These are phyloP conservation scores for Callionymus lyra DNA, from an alignment of 2,113 vertebrate species.

Conservation along the genomic window DNA sequence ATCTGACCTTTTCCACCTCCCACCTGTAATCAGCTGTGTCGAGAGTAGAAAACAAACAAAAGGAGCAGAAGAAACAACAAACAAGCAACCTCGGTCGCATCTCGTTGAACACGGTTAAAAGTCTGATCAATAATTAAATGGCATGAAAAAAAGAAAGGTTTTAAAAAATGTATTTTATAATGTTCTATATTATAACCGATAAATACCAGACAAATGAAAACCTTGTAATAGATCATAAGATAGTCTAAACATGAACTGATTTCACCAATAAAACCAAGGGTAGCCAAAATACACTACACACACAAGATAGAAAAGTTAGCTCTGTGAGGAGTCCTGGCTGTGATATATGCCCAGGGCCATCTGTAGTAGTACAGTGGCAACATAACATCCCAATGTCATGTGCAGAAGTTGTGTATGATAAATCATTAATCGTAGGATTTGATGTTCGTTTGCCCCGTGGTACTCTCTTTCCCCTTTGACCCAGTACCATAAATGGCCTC, in stretches of 20 bases:
- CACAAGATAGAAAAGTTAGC: too few relatives aligned
- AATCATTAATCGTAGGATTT: constrained; percentile 53
- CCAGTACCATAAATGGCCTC: constrained; percentile 68
- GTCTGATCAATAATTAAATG: too few relatives aligned
- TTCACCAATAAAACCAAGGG: too few relatives aligned
- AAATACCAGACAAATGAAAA: too few relatives aligned
- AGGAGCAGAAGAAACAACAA: not conserved
- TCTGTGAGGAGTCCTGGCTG: constrained; percentile 7
- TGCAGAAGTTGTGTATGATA: constrained; percentile 25
- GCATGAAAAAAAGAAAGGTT: too few relatives aligned
- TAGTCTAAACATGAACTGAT: too few relatives aligned
- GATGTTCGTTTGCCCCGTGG: constrained; percentile 35
- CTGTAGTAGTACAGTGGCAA: constrained; percentile 8
- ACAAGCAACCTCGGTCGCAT: not conserved
- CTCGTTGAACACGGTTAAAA: not conserved
- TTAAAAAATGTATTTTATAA: too few relatives aligned
- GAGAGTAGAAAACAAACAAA: constrained; percentile 9
- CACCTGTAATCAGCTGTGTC: constrained; percentile 22
- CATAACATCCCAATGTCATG: constrained; percentile 20
- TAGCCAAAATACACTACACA: constrained; percentile 6
- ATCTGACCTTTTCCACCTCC: constrained; percentile 45
- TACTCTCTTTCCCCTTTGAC: constrained; percentile 45
- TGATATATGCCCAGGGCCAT: constrained; percentile 12
- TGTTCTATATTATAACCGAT: too few relatives aligned
- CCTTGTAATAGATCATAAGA: too few relatives aligned